Percentiles rank a stretch among this genome's conserved stretches.
These are phyloP conservation scores for Ceratosolen fusciceps DNA, from an alignment of 1,140 invertebrate species.

Conservation along the genomic window DNA sequence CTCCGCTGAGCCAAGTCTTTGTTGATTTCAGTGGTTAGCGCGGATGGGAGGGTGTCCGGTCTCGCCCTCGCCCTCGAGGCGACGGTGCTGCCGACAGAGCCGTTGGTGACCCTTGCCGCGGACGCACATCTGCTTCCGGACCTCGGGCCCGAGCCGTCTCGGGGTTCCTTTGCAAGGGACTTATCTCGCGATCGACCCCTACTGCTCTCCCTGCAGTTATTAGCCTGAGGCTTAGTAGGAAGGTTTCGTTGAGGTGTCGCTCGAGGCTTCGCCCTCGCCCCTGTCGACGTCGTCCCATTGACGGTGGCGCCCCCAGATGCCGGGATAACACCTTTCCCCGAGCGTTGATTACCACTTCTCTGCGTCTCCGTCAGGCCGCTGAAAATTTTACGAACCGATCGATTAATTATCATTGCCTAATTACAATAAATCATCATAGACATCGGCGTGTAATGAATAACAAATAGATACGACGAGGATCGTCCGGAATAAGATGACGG, in stretches of 20 bases:
- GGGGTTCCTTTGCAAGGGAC: constrained; percentile 42
- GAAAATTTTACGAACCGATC: too few relatives aligned
- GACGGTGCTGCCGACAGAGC: constrained; percentile 40
- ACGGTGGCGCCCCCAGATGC: constrained; percentile 48
- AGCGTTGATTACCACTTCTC: constrained; percentile 36
- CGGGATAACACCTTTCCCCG: constrained; percentile 39
- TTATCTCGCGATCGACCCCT: constrained; percentile 73
- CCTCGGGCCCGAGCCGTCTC: constrained; percentile 39
- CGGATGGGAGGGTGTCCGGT: constrained; percentile 72
- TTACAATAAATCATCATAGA: constrained; percentile 4
- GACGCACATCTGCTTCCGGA: constrained; percentile 30
- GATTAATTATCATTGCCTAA: too few relatives aligned
- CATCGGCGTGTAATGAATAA: too few relatives aligned
- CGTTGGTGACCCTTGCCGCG: background rate
- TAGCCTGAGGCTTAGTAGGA: constrained; percentile 55
- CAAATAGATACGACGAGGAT: too few relatives aligned
- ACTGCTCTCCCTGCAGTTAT: constrained; percentile 67
- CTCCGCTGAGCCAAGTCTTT: constrained; percentile 64
- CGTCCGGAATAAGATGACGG: too few relatives aligned
- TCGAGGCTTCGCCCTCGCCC: constrained; percentile 67
- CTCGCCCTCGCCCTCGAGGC: constrained; percentile 60
- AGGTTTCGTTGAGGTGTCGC: constrained; percentile 70
- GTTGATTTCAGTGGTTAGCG: constrained; percentile 66
- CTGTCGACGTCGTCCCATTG: constrained; percentile 37
- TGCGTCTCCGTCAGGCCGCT: constrained; percentile 25